Conservation (phyloP, 2,113 vertebrate genomes). For the Vulpes lagopus region DNA sequence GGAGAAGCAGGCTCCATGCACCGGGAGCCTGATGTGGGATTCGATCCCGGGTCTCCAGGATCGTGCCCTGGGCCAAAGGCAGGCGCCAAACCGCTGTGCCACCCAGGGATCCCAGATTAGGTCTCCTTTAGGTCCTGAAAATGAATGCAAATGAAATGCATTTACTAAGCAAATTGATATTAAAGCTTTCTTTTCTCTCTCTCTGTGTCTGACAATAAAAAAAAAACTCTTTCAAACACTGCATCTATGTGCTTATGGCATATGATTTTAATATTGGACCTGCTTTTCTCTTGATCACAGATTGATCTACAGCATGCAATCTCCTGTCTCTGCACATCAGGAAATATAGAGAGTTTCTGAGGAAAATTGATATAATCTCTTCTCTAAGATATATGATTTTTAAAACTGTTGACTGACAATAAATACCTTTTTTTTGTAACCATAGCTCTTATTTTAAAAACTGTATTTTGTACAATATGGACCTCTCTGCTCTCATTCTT, state of each 20-base stretch:
- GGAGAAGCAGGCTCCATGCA: too few species aligned
- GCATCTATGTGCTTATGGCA: accelerated
- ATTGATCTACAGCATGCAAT: not conserved
- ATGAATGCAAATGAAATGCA: not conserved
- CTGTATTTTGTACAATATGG: not conserved
- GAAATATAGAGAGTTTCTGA: not conserved
- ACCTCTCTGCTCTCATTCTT: not conserved
- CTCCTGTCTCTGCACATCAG: not conserved
- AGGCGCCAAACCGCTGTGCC: too few species aligned
- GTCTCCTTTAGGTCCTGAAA: not conserved
- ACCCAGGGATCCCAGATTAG: too few species aligned
- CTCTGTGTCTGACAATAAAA: not conserved
- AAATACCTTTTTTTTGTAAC: not conserved
- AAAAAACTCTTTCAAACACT: not conserved
- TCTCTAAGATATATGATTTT: not conserved
- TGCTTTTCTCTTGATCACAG: not conserved
- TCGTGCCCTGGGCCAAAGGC: too few species aligned
- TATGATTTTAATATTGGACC: not conserved
- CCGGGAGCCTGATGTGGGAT: too few species aligned
- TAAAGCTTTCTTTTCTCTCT: not conserved
- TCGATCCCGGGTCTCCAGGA: too few species aligned
- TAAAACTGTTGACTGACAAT: not conserved
- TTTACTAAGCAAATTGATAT: not conserved
- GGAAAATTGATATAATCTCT: not conserved
- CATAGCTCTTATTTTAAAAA: not conserved